Conservation (phyloP, 2,113 vertebrate species). For the Peromyscus maniculatus region DNA sequence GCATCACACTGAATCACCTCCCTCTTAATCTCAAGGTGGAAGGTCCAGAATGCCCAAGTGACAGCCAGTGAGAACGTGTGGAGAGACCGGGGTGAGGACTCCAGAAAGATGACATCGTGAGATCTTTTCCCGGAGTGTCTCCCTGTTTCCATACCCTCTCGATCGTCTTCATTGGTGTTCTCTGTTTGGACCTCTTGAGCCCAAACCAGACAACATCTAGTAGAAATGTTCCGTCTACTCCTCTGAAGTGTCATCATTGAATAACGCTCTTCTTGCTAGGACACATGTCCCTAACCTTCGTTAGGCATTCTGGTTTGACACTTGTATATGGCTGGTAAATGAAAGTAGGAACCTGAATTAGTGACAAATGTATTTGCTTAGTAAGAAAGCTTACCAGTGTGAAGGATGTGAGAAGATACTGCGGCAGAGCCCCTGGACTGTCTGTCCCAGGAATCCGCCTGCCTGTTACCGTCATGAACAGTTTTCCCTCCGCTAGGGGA, state of each 20-base stretch:
- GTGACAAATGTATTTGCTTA: conserved; percentile 1
- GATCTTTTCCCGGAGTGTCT: neutral
- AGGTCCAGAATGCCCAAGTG: neutral
- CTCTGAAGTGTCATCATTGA: neutral
- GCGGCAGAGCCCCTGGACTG: neutral
- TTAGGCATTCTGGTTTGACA: neutral
- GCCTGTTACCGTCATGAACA: neutral
- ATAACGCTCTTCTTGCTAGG: neutral
- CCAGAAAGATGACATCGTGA: neutral
- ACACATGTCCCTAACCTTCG: neutral
- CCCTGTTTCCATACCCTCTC: neutral
- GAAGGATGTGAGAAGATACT: neutral
- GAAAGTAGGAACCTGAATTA: conserved; percentile 34
- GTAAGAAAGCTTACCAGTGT: conserved; percentile 26
- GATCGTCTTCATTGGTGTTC: neutral
- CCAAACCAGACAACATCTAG: neutral
- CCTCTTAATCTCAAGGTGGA: conserved; percentile 15
- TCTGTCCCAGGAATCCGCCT: neutral
- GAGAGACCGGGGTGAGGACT: neutral
- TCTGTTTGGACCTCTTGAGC: neutral
- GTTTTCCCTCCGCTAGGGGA: neutral
- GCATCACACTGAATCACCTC: neutral
- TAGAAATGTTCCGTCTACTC: neutral
- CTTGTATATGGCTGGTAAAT: neutral
- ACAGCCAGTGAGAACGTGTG: neutral